Conservation (phyloP, 2,797 vertebrate species). For the Muscicapa comitata region DNA sequence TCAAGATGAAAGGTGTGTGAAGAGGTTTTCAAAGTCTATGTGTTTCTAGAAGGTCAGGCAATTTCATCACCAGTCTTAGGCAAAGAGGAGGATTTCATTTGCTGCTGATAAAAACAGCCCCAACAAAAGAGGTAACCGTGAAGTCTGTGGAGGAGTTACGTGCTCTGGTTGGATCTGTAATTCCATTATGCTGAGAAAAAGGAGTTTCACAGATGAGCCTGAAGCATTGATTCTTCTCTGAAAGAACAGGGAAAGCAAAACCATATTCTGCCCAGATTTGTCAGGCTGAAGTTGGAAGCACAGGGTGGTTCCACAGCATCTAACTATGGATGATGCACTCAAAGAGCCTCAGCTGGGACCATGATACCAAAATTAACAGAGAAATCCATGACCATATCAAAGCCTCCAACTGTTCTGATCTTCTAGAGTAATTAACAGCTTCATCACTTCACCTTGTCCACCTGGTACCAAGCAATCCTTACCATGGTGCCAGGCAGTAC, state of each 20-base stretch:
- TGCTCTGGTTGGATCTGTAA: not conserved
- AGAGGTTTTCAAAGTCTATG: not conserved
- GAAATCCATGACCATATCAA: not conserved
- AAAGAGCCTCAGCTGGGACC: not conserved
- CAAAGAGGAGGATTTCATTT: not conserved
- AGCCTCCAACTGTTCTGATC: not conserved
- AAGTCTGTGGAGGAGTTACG: not conserved
- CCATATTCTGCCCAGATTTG: not conserved
- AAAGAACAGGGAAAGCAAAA: not conserved
- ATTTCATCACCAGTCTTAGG: not conserved
- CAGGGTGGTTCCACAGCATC: not conserved
- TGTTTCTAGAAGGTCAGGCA: not conserved
- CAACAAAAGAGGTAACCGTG: not conserved
- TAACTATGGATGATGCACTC: not conserved
- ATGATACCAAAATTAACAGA: not conserved
- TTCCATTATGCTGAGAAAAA: not conserved
- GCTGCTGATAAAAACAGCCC: not conserved
- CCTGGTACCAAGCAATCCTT: not conserved
- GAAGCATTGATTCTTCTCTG: not conserved
- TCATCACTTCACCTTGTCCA: fast-evolving
- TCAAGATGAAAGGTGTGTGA: not conserved
- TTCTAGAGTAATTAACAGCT: not conserved
- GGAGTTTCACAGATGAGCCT: not conserved
- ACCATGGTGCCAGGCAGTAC: not conserved
- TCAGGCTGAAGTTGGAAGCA: not conserved